Evolutionary conservation across 2,797 vertebrate species (phyloP), one percentile per base, ranked within the genome.

Genomic region (Epinephelus coioides): DNA sequence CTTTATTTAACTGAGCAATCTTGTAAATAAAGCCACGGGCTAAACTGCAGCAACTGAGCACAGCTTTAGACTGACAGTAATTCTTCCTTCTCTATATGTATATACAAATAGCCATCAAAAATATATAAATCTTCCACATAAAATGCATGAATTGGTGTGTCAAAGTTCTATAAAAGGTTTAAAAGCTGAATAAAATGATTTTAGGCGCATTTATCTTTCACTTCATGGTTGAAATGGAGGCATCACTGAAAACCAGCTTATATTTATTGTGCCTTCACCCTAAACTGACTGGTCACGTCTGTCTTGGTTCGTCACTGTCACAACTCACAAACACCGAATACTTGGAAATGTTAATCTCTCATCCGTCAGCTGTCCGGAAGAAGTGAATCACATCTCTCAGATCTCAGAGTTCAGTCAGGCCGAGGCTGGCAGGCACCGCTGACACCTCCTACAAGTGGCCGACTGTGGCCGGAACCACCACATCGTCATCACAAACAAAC

Each of bases 381-480:
- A 73, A 47, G 60, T 83, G 65, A 86, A 44, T 83, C 77, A 80
- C 56, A 51, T 65, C 27, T 64, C 23, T 50, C 53, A 65, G 47
- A 34, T 63, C 62, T 49, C 27, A 15, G 3, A 2, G 60, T 21
- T 70, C 64, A 63, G 63, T 9, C 53, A 40, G 43, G 59, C 49
- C 0, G 27, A 10, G 27, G 43, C 62, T 50, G 67, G 55, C 30
- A 23, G 49, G 18, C 4, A 25, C 34, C 0, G 10, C 25, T 0
- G n/a, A 70, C 64, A 46, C 60, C 69, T 65, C 79, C 67, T 50
- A 72, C 71, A 38, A 14, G 12, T 14, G 30, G 49, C 30, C 9
- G n/a, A 54, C 7, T 13, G 47, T 11, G 25, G 30, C 44, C 38
- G 10, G 30, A 25, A 25, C 30, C 3, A 30, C 49, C 53, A 0